These are phyloP conservation scores for Stegana nigrithorax DNA, from an alignment of 2,888 invertebrate genomes.

Conservation along the genomic window DNA sequence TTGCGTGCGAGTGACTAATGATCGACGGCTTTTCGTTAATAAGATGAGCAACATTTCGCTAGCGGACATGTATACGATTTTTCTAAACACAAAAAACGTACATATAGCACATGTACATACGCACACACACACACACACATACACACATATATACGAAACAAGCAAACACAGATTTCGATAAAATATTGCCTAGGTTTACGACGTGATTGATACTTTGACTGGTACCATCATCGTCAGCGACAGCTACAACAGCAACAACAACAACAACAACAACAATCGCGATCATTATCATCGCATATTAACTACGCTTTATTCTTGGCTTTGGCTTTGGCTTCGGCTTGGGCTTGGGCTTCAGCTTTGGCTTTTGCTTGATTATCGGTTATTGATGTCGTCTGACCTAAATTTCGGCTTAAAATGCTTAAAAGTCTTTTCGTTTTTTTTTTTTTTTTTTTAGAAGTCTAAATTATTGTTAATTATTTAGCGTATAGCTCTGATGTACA, in stretches of 20 bases:
- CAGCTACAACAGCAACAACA: neutral
- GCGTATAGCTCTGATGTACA: no score
- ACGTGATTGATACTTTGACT: slow-evolving; percentile 6
- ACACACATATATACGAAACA: neutral
- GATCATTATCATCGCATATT: neutral
- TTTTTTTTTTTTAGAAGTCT: neutral
- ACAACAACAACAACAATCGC: no score
- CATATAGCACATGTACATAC: neutral
- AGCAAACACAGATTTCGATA: neutral
- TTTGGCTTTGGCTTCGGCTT: no score
- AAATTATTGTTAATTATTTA: neutral
- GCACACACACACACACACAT: no score
- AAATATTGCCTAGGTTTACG: neutral
- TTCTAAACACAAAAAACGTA: neutral
- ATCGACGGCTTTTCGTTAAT: neutral
- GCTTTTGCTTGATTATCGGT: slow-evolving; percentile 13
- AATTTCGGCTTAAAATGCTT: slow-evolving; percentile 6
- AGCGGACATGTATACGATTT: neutral
- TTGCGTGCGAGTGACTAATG: slow-evolving; percentile 8
- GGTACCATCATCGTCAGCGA: neutral
- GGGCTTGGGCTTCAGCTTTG: neutral
- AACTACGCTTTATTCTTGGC: no score
- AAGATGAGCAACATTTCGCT: slow-evolving; percentile 14
- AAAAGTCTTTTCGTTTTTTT: no score
- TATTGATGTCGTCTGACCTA: slow-evolving; percentile 8